Evolutionary conservation across 2,113 vertebrate genomes (phyloP), one percentile per base, ranked within the genome.

Genomic region (Sceloporus undulatus): DNA sequence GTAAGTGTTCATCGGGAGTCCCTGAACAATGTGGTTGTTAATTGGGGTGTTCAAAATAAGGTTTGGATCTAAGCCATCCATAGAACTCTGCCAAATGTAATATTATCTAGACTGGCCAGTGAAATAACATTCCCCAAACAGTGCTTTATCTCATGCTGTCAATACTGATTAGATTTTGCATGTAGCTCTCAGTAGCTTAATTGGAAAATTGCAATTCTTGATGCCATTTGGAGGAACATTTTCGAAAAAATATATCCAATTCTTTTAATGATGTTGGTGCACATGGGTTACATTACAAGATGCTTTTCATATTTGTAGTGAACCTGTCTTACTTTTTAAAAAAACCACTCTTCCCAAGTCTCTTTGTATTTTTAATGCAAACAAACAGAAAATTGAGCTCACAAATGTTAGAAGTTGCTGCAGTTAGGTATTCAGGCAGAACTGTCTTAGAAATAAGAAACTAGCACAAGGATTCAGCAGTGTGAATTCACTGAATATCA

Each of bases 101-200:
- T 59, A 38, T 77, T 84, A 92, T 80, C 82, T 29, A 83, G 13
- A 52, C 73, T 65, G 77, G 0, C 89, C 92, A 94, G 90, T 78
- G 91, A 88, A 92, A 93, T 92, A 90, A 82, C 3, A 0, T 94
- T 95, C 91, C 91, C 92, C 91, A 94, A 94, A 88, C 92, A 84
- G 90, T 90, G 88, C 82, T 83, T 96, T 93, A 94, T 94, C 89
- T 94, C 82, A 93, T 89, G 89, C 89, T 94, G 90, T 93, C 94
- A 82, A 83, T 95, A 95, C 86, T 85, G 92, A 95, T 95, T 96
- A 95, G 81, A 77, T 94, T 95, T 94, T 91, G 94, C 90, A 81
- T 81, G 87, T 89, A 93, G 89, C 48, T 92, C 82, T 89, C 0
- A 0, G 90, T 87, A 91, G 75, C 66, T 11, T 94, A 93, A 94